Base-by-base conservation (phyloP, 2,797 vertebrate genomes). In the Tenualosa ilisha region DNA sequence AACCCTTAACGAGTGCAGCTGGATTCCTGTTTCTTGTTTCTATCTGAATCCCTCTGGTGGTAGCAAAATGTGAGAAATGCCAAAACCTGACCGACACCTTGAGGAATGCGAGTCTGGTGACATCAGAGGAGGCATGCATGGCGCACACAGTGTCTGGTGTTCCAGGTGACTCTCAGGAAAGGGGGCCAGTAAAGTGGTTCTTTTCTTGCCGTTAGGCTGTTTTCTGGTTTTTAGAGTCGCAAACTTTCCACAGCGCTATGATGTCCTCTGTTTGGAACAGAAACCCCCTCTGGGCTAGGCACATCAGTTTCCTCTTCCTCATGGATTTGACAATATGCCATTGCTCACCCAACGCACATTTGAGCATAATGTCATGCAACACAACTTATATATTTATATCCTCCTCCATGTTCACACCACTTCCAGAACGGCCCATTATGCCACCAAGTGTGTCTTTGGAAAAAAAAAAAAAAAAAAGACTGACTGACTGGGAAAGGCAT, bases 21-120 rank as follows among this genome's bases (percentile, higher is more conserved):
- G 51, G 84, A 87, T 88, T 88, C 84, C 63, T 59, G 40, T 79
- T 79, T 51, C 9, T 51, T 51, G 7, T 51, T 51, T 51, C 40
- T 49, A 56, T 56, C 50, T n/a, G 56, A 84, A 59, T 22, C 7
- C n/a, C 15, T 17, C 15, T 79, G 68, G 31, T 43, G 13, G 1
- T 31, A 31, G 31, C 13, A 43, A 9, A 61, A 61, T 24, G 59
- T 61, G 59, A 24, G 68, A 37, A 37, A 75, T 75, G 68, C 72
- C 37, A 46, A 79, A 75, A 40, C 37, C 37, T 17, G 68, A 75
- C 68, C 20, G 72, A 20, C 37, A 79, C 72, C 43, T 79, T 40
- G 72, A 43, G 72, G 72, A 79, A 79, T 79, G 72, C 8, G 20
- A 46, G 72, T 15, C 17, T 20, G 31, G 59, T 61, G 59, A 61